Evolutionary conservation across 2,797 vertebrate genomes (phyloP).

Genomic region (Melopsittacus undulatus): DNA sequence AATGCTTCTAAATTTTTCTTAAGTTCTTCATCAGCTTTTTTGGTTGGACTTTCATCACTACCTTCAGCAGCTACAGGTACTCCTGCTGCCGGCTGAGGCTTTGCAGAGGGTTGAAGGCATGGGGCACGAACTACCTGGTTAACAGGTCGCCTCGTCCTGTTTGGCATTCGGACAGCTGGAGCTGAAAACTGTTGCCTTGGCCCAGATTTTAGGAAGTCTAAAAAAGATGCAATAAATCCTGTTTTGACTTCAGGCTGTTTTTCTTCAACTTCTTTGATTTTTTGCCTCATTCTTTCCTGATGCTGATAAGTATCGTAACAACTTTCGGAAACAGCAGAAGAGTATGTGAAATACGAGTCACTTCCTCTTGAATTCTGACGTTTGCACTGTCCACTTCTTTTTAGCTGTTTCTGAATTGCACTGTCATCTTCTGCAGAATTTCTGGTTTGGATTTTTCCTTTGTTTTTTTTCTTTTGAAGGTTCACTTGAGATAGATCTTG

Average conservation of each 20-base stretch:
- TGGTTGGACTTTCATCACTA: constrained; percentile 77
- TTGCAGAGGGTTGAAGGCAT: constrained; percentile 79
- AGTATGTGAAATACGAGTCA: constrained; percentile 83
- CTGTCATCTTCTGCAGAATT: constrained; percentile 81
- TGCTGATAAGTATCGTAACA: constrained; percentile 90
- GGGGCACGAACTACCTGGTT: constrained; percentile 78
- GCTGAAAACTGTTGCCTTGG: constrained; percentile 94
- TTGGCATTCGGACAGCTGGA: constrained; percentile 87
- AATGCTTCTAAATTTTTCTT: constrained; percentile 92
- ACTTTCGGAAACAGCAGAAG: constrained; percentile 78
- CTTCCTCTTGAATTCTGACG: constrained; percentile 86
- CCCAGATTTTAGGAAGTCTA: constrained; percentile 97
- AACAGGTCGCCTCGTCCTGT: constrained; percentile 85
- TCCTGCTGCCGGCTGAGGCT: constrained; percentile 72
- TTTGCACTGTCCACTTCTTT: constrained; percentile 85
- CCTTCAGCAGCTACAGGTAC: constrained; percentile 74
- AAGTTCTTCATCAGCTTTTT: constrained; percentile 87
- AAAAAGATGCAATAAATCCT: constrained; percentile 97
- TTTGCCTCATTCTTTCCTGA: constrained; percentile 96
- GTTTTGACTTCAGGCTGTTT: constrained; percentile 98
- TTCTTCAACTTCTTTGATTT: constrained; percentile 97
- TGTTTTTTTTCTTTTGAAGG: constrained; percentile 86
- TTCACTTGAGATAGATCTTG: constrained; percentile 80
- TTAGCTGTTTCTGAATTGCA: constrained; percentile 80
- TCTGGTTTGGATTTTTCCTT: constrained; percentile 84